These are phyloP conservation scores for Melanitta fusca DNA, from an alignment of 2,797 vertebrate genomes.

Conservation along the genomic window DNA sequence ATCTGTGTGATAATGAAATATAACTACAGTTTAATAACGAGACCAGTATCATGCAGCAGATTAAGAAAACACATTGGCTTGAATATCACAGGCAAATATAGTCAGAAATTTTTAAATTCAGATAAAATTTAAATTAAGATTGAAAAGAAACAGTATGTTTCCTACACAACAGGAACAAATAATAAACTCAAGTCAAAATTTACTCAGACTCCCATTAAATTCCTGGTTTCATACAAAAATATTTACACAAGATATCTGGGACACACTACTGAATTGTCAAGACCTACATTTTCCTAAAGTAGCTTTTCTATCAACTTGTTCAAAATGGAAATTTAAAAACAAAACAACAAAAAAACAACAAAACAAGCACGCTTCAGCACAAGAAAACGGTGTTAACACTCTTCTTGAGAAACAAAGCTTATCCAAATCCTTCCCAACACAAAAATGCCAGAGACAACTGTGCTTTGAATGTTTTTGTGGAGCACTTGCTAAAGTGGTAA, in stretches of 20 bases:
- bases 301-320: neutral
- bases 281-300: rapidly evolving
- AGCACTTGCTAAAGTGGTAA: neutral
- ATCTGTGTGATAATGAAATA: neutral
- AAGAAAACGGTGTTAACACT: neutral
- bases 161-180: neutral
- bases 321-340: neutral
- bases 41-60: neutral
- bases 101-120: neutral
- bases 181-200: neutral
- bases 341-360: neutral
- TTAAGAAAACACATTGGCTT: neutral
- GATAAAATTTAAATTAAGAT: neutral
- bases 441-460: neutral
- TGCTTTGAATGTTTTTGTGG: neutral
- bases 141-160: neutral
- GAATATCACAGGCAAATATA: neutral
- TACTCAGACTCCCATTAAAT: neutral
- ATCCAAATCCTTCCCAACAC: rapidly evolving
- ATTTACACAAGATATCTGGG: neutral
- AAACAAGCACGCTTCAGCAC: rapidly evolving
- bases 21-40: neutral
- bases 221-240: neutral
- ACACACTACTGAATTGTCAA: neutral
- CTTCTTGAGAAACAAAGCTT: neutral